Base-by-base conservation (phyloP, 1,140 invertebrate genomes). In the Ctenoplectra terminalis region DNA sequence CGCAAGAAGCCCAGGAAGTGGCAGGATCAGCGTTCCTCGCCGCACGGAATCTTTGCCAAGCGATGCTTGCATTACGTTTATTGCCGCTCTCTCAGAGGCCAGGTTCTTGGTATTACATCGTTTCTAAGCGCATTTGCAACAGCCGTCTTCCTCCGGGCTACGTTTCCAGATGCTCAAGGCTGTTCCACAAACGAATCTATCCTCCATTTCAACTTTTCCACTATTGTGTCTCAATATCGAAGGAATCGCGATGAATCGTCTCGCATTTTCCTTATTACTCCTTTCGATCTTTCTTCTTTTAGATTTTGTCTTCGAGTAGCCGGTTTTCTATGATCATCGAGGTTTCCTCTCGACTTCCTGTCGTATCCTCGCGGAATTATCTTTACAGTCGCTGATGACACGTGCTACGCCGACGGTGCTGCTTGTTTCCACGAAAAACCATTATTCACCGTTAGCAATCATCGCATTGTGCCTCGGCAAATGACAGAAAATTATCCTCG, bases 1-100 rank as follows among this genome's bases (percentile, higher is more conserved):
- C 76, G 76, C 76, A 86, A 87, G 43, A 80, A 58, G 6, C 34
- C 43, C 71, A 81, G 81, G 75, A 83, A 78, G 63, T 61, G 58
- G 48, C 37, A 23, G 43, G 84, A 79, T 81, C 71, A 87, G 46
- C 69, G 76, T 86, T 86, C 31, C 81, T 64, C 34, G 15, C 46
- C 40, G 74, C 63, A 48, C 54, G 61, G 86, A 80, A 83, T 87
- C 80, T 77, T 85, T 67, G 64, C 81, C 76, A 80, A 77, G 73
- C 84, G 85, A 85, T 90, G 85, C 88, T 89, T 84, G 88, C 78
- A 82, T 86, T 86, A 79, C 63, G 89, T 89, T 90, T 90, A 89
- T 88, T 88, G 78, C 88, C 63, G 67, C 77, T 80, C 67, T 80
- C 67, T 66, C 66, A 17, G 74, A 75, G 78, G 23, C 64, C 75